Evolutionary conservation across 2,797 vertebrate genomes (phyloP).

Genomic region (Melanotaenia trifasciata): DNA sequence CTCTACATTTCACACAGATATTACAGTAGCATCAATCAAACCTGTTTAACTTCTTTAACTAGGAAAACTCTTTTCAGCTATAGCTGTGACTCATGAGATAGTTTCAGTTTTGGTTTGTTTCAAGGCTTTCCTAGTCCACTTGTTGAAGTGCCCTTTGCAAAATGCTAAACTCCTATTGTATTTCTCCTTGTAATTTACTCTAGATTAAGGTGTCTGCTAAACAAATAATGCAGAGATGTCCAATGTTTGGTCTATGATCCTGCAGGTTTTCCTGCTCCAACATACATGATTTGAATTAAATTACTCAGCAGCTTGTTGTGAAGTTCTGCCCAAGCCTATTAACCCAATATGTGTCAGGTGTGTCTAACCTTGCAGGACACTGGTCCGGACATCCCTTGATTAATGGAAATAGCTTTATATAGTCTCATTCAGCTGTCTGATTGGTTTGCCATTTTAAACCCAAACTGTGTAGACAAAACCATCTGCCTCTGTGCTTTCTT

Average conservation of each 20-base stretch:
- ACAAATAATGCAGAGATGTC: not conserved
- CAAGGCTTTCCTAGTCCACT: not conserved
- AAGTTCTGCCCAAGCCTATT: not conserved
- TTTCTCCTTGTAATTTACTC: not conserved
- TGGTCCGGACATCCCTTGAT: not conserved
- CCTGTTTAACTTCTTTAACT: not conserved
- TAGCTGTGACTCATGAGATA: not conserved
- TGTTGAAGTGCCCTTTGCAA: not conserved
- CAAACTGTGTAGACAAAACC: constrained; percentile 57
- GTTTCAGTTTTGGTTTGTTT: no score
- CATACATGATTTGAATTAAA: not conserved
- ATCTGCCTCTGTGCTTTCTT: constrained; percentile 62
- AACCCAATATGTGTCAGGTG: not conserved
- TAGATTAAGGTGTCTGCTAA: not conserved
- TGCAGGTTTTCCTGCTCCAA: not conserved
- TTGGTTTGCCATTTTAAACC: constrained; percentile 47
- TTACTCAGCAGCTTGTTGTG: not conserved
- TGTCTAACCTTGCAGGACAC: not conserved
- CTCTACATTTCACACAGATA: not conserved
- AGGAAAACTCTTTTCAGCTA: not conserved
- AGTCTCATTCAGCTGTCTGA: constrained; percentile 44
- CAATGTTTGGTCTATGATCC: no score
- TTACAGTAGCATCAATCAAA: not conserved
- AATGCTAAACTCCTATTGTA: not conserved
- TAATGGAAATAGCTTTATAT: not conserved